A percentile compares a stretch with the other conserved stretches of the same genome.
These are phyloP conservation scores for Plagodis pulveraria DNA, from an alignment of 2,888 invertebrate species.

Conservation along the genomic window DNA sequence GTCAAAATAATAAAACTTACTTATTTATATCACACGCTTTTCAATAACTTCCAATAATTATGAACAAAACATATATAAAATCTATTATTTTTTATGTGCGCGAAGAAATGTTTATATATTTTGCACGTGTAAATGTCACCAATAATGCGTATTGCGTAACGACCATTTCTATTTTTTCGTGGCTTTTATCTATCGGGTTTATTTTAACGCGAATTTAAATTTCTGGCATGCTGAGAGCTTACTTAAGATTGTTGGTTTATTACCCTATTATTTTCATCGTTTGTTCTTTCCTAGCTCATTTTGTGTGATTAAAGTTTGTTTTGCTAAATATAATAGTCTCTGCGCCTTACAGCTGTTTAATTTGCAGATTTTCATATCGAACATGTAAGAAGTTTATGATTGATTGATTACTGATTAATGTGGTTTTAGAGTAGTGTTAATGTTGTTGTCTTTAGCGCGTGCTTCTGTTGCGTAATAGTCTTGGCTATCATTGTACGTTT, in stretches of 20 bases:
- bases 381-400: no score
- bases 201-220: slow-evolving; percentile 50
- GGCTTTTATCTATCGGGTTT: slow-evolving; percentile 52
- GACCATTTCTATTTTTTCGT: slow-evolving; percentile 49
- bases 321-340: slow-evolving; percentile 5
- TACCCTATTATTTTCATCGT: slow-evolving; percentile 32
- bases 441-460: slow-evolving; percentile 27
- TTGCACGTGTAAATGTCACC: slow-evolving; percentile 51
- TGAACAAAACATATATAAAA: no score
- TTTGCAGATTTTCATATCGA: neutral
- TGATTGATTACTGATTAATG: no score
- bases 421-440: slow-evolving; percentile 17
- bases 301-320: slow-evolving; percentile 9
- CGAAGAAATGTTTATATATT: slow-evolving; percentile 61
- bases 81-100: slow-evolving; percentile 36
- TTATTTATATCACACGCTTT: no score
- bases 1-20: no score
- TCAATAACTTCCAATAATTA: no score
- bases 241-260: slow-evolving; percentile 39
- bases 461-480: slow-evolving; percentile 55
- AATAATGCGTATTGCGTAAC: slow-evolving; percentile 58
- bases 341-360: slow-evolving; percentile 2
- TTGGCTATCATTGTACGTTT: slow-evolving; percentile 39
- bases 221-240: slow-evolving; percentile 45
- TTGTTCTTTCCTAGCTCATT: slow-evolving; percentile 11